These are phyloP conservation scores for Linurgus olivaceus DNA, from an alignment of 2,797 vertebrate species.

Conservation along the genomic window DNA sequence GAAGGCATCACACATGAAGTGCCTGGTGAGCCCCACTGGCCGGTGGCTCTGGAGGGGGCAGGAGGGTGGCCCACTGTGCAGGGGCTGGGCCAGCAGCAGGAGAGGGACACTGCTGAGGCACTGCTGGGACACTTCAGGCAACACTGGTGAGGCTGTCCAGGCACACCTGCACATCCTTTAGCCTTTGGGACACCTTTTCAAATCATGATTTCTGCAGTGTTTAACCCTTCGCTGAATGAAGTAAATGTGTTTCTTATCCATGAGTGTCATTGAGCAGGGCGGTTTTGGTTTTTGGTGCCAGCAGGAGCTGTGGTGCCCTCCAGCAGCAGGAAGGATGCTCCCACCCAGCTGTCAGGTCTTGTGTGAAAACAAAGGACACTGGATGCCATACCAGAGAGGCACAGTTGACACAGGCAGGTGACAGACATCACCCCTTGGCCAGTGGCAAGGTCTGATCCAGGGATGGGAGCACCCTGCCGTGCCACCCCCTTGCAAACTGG, in stretches of 20 bases:
- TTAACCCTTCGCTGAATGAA: neutral
- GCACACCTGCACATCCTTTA: neutral
- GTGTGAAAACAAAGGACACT: neutral
- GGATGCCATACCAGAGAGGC: neutral
- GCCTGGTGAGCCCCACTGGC: neutral
- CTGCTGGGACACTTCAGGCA: neutral
- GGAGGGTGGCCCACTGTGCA: accelerated
- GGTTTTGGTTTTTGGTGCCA: neutral
- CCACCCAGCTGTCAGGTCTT: neutral
- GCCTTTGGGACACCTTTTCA: neutral
- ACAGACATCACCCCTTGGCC: neutral
- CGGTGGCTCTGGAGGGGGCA: accelerated
- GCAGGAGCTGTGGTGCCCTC: neutral
- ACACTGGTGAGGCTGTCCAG: neutral
- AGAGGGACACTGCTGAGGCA: neutral
- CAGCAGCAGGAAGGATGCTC: neutral
- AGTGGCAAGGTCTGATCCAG: neutral
- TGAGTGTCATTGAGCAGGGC: accelerated
- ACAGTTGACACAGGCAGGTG: neutral
- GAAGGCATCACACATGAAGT: accelerated
- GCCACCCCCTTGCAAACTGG: neutral
- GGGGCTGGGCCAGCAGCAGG: neutral
- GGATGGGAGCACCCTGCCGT: neutral
- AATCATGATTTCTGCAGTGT: neutral
- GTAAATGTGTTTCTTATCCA: neutral